Evolutionary conservation across 2,888 invertebrate genomes (phyloP), one percentile per base, ranked within the genome.

Genomic region (Abrostola tripartita): DNA sequence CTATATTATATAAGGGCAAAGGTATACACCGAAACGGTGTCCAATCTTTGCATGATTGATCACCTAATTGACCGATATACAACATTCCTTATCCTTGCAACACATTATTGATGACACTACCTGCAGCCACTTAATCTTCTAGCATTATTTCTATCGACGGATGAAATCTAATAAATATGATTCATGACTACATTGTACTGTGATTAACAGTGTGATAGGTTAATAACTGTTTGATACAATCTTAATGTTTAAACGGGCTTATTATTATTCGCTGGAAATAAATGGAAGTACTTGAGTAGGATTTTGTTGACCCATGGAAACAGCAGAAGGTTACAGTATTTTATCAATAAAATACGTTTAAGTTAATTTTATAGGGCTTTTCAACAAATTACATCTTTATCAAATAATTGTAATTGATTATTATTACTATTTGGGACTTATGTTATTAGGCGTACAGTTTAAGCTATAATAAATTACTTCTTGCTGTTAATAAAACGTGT

Each of bases 11-110:
- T 49, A 76, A 71, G 55, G 67, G 69, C 61, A 71, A 63, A 68
- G 71, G 71, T 71, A 69, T 61, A 61, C 51, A 60, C 44, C 71
- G 70, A 64, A 71, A 71, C 0, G 65, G 68, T 53, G 61, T 68
- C 61, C 67, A 71, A 77, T 79, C 61, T 66, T 6, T 40, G 35
- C 10, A 38, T 77, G 74, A 79, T 77, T 69, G 65, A 79, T 79
- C 52, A 69, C 69, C 64, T 24, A 56, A 54, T 44, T 60, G 47
- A 35, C 52, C 60, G 64, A 52, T 52, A 64, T 61, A 56, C 60
- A 57, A 44, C 60, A 68, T 75, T 70, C 67, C 65, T 60, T 63
- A 68, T 64, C 73, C 67, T 71, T 76, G 59, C 65, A 67, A 68
- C 52, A 71, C 47, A 67, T 74, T 75, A 75, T 77, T 71, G 68